Evolutionary conservation across 2,888 invertebrate genomes (phyloP), one percentile per base, ranked within the genome.

Genomic region (Hyposoter didymator): DNA sequence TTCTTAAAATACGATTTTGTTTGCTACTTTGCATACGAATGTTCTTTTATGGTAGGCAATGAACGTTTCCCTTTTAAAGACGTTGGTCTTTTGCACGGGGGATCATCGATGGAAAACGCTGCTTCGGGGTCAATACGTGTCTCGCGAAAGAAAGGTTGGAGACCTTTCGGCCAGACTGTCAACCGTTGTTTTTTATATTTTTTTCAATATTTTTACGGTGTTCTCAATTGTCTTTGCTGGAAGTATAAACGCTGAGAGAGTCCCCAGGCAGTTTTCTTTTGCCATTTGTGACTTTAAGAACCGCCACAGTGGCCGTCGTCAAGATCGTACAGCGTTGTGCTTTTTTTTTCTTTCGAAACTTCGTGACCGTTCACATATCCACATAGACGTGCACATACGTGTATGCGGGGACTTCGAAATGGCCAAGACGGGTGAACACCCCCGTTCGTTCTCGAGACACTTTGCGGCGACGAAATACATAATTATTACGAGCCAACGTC

Each of bases 401-500:
- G 28, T 72, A 82, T 76, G 22, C 39, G 12, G 55, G 32, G 75
- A 75, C 69, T 74, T 82, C 17, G 78, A 82, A 79, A 84, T 70
- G 79, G 76, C 72, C 72, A 69, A 67, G 75, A 45, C 52, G 45
- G 55, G 19, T 64, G 76, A 52, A 59, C 55, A 64, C 66, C 62
- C 72, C 45, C 66, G 49, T 43, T 22, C 76, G 67, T 67, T 69
- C 69, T 28, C 66, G 32, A 78, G 84, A 76, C 76, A 84, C 81
- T 78, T 78, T 82, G 82, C 69, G 78, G 84, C 69, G 39, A 69
- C 82, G 84, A 74, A 59, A 69, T 74, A 82, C 78, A 82, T 73
- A 84, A 69, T 78, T 82, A 82, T 82, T 74, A 82, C 73, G 81
- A 73, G 74, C 73, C 69, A 78, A 67, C 82, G 78, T 59, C 81